Percentiles rank a stretch among this genome's conserved stretches.
Conservation (phyloP, 2,797 vertebrate species). For the Hyperoplus immaculatus region DNA sequence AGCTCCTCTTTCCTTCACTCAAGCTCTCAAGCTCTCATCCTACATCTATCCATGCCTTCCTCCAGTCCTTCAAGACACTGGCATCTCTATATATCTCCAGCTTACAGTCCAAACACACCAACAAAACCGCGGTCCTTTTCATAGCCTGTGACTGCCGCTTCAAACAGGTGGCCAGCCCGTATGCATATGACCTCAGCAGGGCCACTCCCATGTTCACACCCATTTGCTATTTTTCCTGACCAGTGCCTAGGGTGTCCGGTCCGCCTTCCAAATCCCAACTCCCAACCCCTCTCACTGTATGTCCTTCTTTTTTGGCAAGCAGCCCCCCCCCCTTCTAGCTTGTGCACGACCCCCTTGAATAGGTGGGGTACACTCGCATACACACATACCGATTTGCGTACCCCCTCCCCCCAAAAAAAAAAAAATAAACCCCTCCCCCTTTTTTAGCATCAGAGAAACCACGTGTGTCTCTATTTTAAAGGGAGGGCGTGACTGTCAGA, state of each 20-base stretch:
- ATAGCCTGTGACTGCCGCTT: conserved; percentile 23
- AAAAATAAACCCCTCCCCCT: conserved; percentile 38
- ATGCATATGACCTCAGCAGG: conserved; percentile 12
- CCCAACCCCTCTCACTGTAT: conserved; percentile 7
- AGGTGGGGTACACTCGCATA: conserved; percentile 10
- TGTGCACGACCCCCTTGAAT: conserved; percentile 18
- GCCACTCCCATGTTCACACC: conserved; percentile 48
- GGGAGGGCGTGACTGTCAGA: conserved; percentile 52
- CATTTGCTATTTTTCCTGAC: conserved; percentile 48
- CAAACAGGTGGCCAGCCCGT: conserved; percentile 73
- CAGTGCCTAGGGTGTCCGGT: conserved; percentile 1
- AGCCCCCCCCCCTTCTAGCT: background rate
- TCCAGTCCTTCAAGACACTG: conserved; percentile 57
- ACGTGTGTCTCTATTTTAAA: conserved; percentile 74
- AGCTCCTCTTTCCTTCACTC: conserved; percentile 55
- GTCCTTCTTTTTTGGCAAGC: conserved; percentile 56
- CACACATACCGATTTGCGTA: conserved; percentile 6
- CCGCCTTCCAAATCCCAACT: background rate
- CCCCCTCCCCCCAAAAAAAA: background rate
- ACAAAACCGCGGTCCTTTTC: conserved; percentile 42
- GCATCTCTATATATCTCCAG: conserved; percentile 24
- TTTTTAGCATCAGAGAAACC: conserved; percentile 58
- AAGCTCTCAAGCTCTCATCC: conserved; percentile 36
- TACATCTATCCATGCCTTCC: conserved; percentile 44
- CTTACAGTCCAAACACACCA: conserved; percentile 28